Evolutionary conservation across 2,113 vertebrate species (phyloP), one percentile per base, ranked within the genome.

Genomic region (Cryptomyrus ogoouensis): DNA sequence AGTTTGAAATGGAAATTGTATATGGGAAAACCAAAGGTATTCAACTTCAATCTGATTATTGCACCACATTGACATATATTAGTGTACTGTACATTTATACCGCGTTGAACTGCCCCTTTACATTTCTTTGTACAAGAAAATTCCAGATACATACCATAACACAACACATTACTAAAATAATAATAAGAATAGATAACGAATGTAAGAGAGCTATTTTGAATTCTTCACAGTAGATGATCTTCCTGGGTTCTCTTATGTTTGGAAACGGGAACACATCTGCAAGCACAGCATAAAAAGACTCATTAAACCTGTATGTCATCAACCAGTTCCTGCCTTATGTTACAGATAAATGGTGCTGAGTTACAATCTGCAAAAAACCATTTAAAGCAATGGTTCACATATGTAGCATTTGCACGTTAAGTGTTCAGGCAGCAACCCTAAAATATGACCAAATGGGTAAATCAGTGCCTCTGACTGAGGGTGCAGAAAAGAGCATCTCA

Each of bases 191-290:
- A 52, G 27, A 47, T 35, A 21, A 52, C n/a, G n/a, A 44, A 56
- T 52, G 17, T 2, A 89, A 31, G 3, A 46, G 58, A 24, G 9
- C 1, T n/a, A 47, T 10, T 44, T 6, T 31, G 7, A 88, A 7
- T 12, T 47, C 46, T 27, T 44, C 21, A 17, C 27, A 46, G 35
- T 62, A 3, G 52, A 19, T 10, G 39, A 17, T 70, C 49, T 85
- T 47, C 2, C 74, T 85, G 88, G 80, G 87, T 27, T 83, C 31
- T 5, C 46, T 91, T 94, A 93, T n/a, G 90, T 83, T 66, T 92
- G 80, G 91, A 95, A 89, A 1, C 93, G 91, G 24, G 94, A 92
- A 12, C 93, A 95, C 93, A 95, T 94, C 95, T 95, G 94, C 85
- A 83, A 6, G 62, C 90, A 91, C 42, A 0, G 24, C 2, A 39